Conservation (phyloP, 2,888 invertebrate genomes). For the Melanophora roralis region DNA sequence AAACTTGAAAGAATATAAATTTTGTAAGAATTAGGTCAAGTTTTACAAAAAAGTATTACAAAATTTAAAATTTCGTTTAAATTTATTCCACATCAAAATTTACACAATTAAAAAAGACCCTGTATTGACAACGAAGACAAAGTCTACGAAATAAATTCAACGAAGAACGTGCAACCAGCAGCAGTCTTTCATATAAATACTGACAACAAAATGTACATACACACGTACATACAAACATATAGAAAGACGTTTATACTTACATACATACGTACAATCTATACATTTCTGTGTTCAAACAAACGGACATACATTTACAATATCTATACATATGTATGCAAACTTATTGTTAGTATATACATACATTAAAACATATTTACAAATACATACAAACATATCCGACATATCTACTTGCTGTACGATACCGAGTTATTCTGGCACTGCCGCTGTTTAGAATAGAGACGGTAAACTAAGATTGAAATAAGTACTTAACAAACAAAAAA, state of each 20-base stretch:
- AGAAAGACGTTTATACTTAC: no score
- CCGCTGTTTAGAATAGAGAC: constrained; percentile 22
- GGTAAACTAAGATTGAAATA: neutral
- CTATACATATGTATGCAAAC: constrained; percentile 26
- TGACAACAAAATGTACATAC: constrained; percentile 15
- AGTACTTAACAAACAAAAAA: neutral
- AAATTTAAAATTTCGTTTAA: neutral
- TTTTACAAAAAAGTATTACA: constrained; percentile 16
- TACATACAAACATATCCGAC: constrained; percentile 30
- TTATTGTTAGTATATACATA: neutral
- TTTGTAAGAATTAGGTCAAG: constrained; percentile 4
- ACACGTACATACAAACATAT: constrained; percentile 15
- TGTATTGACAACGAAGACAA: constrained; percentile 59
- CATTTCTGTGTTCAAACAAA: constrained; percentile 8
- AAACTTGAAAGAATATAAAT: neutral
- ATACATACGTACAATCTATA: constrained; percentile 13
- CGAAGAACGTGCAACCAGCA: constrained; percentile 63
- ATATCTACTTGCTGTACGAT: constrained; percentile 61
- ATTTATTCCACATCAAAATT: constrained; percentile 9
- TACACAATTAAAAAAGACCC: constrained; percentile 48
- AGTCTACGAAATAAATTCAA: constrained; percentile 59
- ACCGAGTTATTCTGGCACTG: constrained; percentile 57
- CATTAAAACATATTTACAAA: constrained; percentile 2
- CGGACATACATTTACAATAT: neutral
- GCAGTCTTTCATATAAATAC: constrained; percentile 40